Percentiles rank a stretch among this genome's conserved stretches.
Conservation (phyloP, 2,888 invertebrate genomes). For the Syrphus vitripennis region DNA sequence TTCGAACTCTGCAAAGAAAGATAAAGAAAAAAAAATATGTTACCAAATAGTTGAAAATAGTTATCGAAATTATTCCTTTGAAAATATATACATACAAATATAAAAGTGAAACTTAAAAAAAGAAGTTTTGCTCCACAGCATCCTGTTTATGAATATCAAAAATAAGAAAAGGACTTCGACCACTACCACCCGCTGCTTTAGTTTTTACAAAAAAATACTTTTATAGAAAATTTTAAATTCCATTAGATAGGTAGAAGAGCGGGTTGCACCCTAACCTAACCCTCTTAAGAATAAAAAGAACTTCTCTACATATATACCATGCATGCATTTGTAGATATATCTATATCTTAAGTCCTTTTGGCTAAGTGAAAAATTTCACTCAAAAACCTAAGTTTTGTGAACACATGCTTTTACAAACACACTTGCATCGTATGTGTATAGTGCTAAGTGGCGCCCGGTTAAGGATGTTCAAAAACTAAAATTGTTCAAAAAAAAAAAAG, state of each 20-base stretch:
- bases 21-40: constrained; percentile 30
- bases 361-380: not conserved
- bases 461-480: not conserved
- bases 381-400: not conserved
- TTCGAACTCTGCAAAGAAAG: constrained; percentile 89
- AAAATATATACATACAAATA: not conserved
- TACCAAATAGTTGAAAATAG: constrained; percentile 4
- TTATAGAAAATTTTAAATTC: constrained; percentile 31
- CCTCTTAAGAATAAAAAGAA: not conserved
- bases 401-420: not conserved
- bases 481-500: not conserved
- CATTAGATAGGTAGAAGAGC: not conserved
- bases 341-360: not conserved
- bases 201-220: constrained; percentile 18
- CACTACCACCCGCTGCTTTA: not conserved
- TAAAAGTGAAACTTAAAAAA: not conserved
- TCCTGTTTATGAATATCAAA: constrained; percentile 24
- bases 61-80: not conserved
- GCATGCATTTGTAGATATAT: not conserved
- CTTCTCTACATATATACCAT: not conserved
- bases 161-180: not conserved
- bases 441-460: constrained; percentile 7
- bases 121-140: not conserved
- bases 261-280: too few relatives aligned
- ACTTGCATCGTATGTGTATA: not conserved